Conservation (phyloP, 2,113 vertebrate species). For the Marmota flaviventris region DNA sequence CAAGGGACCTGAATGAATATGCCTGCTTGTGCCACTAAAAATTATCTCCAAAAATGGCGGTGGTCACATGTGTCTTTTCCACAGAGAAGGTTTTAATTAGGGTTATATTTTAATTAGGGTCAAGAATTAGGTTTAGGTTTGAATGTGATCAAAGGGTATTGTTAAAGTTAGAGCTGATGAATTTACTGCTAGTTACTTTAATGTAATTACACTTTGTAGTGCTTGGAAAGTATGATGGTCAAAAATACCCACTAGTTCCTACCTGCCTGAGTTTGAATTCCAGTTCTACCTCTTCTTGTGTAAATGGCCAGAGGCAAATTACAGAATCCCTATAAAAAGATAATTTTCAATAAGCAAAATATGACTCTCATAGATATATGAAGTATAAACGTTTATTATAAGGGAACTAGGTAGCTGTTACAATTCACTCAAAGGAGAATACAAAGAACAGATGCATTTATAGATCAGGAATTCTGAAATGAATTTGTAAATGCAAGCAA, state of each 20-base stretch:
- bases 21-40: not conserved
- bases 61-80: not conserved
- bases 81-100: slow-evolving; percentile 32
- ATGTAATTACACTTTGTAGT: not conserved
- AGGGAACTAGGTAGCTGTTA: not conserved
- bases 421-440: not conserved
- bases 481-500: slow-evolving; percentile 1
- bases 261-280: not conserved
- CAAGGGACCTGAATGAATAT: not conserved
- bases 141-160: not conserved
- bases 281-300: not conserved
- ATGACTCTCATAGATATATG: not conserved
- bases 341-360: not conserved
- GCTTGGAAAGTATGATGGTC: not conserved
- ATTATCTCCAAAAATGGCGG: not conserved
- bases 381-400: slow-evolving; percentile 2
- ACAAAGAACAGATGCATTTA: not conserved
- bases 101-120: not conserved
- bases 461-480: slow-evolving; percentile 31
- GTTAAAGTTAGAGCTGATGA: not conserved
- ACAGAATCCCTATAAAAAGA: not conserved
- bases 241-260: not conserved
- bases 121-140: not conserved
- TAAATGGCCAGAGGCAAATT: not conserved
- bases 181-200: not conserved